Evolutionary conservation across 2,113 vertebrate species (phyloP).

Genomic region (Theristicus caerulescens): DNA sequence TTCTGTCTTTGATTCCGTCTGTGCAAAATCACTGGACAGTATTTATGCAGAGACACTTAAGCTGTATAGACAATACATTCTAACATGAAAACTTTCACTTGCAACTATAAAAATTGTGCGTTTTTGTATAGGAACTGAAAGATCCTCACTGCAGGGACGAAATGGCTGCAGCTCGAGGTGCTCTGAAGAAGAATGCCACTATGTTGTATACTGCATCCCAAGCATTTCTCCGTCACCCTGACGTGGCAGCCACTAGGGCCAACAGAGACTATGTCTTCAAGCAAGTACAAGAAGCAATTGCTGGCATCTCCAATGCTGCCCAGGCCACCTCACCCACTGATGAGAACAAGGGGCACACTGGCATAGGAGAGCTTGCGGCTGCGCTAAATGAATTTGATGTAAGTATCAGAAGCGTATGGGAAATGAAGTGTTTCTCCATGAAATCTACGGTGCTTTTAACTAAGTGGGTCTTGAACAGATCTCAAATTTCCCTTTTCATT

Average conservation of each 20-base stretch:
- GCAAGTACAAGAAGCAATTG: conserved; percentile 97
- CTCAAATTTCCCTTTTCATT: background rate
- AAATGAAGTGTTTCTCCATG: background rate
- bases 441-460: background rate
- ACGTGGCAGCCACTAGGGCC: conserved; percentile 93
- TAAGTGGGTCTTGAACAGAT: background rate
- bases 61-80: background rate
- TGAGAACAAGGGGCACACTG: conserved; percentile 94
- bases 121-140: conserved; percentile 85
- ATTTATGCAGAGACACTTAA: background rate
- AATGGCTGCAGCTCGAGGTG: conserved; percentile 95
- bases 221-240: conserved; percentile 95
- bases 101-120: fast-evolving
- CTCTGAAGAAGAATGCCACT: conserved; percentile 97
- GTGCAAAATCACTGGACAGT: fast-evolving
- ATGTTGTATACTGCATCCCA: conserved; percentile 98
- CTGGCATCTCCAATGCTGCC: conserved; percentile 93
- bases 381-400: conserved; percentile 98
- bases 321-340: conserved; percentile 94
- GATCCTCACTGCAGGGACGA: conserved; percentile 97
- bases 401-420: conserved; percentile 56
- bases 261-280: conserved; percentile 99
- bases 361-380: conserved; percentile 95
- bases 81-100: fast-evolving
- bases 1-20: background rate